phyloP scores from a whole-genome alignment of 2,888 invertebrate species.

The Torymus texanus region DNA sequence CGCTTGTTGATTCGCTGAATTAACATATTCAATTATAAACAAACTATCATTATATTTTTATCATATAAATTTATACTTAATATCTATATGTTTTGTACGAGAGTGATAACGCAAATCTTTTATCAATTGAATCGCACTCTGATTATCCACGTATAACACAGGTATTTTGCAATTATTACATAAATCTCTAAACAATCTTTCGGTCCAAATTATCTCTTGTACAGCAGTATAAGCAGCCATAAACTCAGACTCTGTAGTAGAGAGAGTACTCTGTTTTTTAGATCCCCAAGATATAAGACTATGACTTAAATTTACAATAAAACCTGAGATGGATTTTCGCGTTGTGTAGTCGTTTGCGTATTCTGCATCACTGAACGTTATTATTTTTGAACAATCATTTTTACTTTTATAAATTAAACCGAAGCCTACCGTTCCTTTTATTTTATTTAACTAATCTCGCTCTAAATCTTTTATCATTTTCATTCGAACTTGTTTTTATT shows the following conservation, averaged over 20 bases:
- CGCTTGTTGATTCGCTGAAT: neutral
- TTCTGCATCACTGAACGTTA: constrained; percentile 4
- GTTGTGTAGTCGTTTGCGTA: neutral
- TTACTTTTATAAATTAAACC: neutral
- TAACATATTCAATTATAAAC: constrained; percentile 24
- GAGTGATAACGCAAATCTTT: constrained; percentile 10
- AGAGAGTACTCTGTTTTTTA: neutral
- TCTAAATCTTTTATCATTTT: no score
- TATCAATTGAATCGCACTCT: constrained; percentile 14
- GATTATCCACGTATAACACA: constrained; percentile 2
- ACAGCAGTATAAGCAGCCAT: neutral
- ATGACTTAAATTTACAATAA: constrained; percentile 4
- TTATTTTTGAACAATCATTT: constrained; percentile 20
- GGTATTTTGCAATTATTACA: neutral
- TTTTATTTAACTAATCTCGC: neutral
- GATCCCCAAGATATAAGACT: neutral
- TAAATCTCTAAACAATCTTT: neutral
- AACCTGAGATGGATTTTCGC: neutral
- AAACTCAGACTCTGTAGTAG: constrained; percentile 14
- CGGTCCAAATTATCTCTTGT: constrained; percentile 1
- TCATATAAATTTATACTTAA: constrained; percentile 32
- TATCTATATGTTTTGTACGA: constrained; percentile 22
- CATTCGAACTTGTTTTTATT: no score
- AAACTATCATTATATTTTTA: constrained; percentile 7
- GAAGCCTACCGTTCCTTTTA: constrained; percentile 1